A percentile compares a stretch with the other conserved stretches of the same genome.
Conservation (phyloP, 2,888 invertebrate species). For the Drosophila kambysellisi region DNA sequence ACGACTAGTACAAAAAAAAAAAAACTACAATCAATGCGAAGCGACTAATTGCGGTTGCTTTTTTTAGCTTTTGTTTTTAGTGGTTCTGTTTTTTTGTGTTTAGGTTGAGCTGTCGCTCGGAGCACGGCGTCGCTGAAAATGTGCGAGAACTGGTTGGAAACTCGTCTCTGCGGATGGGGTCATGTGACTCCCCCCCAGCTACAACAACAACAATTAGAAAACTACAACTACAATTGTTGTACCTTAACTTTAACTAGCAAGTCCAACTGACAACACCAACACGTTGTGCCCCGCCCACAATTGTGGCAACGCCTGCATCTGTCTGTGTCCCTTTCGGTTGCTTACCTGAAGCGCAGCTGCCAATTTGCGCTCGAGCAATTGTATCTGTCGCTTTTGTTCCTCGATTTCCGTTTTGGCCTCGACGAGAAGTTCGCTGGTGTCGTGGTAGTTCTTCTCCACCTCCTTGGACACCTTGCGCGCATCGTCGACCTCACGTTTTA, state of each 20-base stretch:
- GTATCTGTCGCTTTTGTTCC: constrained; percentile 91
- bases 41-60: constrained; percentile 70
- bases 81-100: constrained; percentile 27
- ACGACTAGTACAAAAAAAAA: neutral
- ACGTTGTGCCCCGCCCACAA: constrained; percentile 28
- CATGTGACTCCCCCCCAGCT: constrained; percentile 29
- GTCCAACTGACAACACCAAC: constrained; percentile 71
- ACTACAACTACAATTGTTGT: constrained; percentile 1
- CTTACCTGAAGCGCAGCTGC: constrained; percentile 88
- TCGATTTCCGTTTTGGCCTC: constrained; percentile 91
- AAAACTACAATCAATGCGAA: constrained; percentile 45
- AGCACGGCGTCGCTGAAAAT: constrained; percentile 60
- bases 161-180: constrained; percentile 36
- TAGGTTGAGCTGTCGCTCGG: constrained; percentile 51
- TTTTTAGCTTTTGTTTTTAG: constrained; percentile 46
- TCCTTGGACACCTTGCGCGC: constrained; percentile 92
- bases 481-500: constrained; percentile 91
- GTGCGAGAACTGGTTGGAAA: constrained; percentile 56
- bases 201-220: constrained; percentile 15
- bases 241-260: constrained; percentile 28
- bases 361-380: constrained; percentile 91
- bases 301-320: constrained; percentile 7
- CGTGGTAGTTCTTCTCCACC: constrained; percentile 91
- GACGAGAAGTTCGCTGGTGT: constrained; percentile 91
- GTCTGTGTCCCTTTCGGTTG: constrained; percentile 3